Evolutionary conservation across 1,140 invertebrate genomes (phyloP), one percentile per base, ranked within the genome.

Genomic region (Heliconius melpomene): DNA sequence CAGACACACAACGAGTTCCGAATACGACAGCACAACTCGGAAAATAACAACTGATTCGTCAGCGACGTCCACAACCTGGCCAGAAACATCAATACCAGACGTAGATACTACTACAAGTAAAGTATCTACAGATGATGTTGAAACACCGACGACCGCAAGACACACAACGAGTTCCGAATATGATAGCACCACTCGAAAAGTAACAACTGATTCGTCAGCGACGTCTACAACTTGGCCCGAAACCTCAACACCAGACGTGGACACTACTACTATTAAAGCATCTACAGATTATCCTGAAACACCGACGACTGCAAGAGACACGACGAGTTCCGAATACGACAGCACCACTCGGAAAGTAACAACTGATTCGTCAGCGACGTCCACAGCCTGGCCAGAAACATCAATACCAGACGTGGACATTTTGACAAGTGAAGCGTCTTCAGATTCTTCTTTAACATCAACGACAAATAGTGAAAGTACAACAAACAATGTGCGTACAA

Each of bases 241-340:
- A 16, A 29, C 26, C 7, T n/a, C 66, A 32, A 16, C 16, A 1
- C 29, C 26, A 71, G 23, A 26, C 9, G 66, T 71, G 0, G 66
- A 71, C 0, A 71, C 66, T 26, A 71, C 66, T 2, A 71, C 66
- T 1, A 6, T 2, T 6, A 3, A 71, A 13, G 9, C 2, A 6
- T 16, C 29, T 13, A 71, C 66, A 9, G 23, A 32, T 71, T 71
- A 23, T 16, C 66, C 29, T 16, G 26, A 29, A 71, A 20, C 23
- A 0, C 3, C 66, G 3, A 32, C 66, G 18, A 71, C 32, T 0
- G 7, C 2, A 7, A 57, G 23, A 11, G 57, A 78, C 6, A 70
- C 57, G 32, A 80, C 75, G 54, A 86, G 79, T 46, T 36, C 79
- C 26, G 66, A 16, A 5, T 11, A 74, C 23, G 57, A 80, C 13